Conservation (phyloP, 35 echinoderm and acorn worm genomes). For the Hemicentrotus pulcherrimus region DNA sequence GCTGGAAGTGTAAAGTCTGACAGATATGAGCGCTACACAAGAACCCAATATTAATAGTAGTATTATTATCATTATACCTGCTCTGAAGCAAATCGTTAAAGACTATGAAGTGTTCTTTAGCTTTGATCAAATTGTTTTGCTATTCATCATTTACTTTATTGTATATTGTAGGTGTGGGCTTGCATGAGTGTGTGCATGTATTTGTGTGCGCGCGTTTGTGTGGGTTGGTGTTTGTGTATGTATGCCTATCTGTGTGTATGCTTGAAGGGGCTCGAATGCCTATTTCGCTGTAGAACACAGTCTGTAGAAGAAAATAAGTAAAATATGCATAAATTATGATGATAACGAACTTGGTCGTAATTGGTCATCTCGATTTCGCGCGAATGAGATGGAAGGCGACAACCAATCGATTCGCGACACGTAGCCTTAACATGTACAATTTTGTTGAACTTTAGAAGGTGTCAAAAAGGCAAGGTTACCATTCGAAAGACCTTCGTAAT, state of each 20-base stretch:
- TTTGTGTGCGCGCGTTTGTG: background rate
- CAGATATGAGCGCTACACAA: too few relatives aligned
- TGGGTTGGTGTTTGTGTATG: background rate
- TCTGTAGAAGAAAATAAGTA: background rate
- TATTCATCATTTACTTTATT: too few relatives aligned
- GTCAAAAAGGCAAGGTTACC: background rate
- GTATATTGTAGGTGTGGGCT: too few relatives aligned
- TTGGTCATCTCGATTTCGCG: background rate
- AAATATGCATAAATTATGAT: constrained; percentile 14
- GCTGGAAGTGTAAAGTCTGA: too few relatives aligned
- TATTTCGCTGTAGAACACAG: too few relatives aligned
- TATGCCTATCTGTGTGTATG: too few relatives aligned
- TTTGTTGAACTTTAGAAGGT: constrained; percentile 28
- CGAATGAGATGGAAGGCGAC: background rate
- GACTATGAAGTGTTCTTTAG: too few relatives aligned
- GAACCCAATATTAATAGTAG: too few relatives aligned
- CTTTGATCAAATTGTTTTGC: too few relatives aligned
- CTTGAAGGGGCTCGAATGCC: too few relatives aligned
- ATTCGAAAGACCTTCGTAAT: background rate
- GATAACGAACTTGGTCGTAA: background rate
- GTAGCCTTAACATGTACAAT: background rate
- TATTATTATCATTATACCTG: too few relatives aligned
- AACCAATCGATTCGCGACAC: background rate
- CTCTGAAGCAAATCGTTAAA: too few relatives aligned
- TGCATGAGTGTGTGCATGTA: background rate